A percentile compares a stretch with the other conserved stretches of the same genome.
phyloP scores from a whole-genome alignment of 2,888 invertebrate genomes.

The Teleiodes luculella region DNA sequence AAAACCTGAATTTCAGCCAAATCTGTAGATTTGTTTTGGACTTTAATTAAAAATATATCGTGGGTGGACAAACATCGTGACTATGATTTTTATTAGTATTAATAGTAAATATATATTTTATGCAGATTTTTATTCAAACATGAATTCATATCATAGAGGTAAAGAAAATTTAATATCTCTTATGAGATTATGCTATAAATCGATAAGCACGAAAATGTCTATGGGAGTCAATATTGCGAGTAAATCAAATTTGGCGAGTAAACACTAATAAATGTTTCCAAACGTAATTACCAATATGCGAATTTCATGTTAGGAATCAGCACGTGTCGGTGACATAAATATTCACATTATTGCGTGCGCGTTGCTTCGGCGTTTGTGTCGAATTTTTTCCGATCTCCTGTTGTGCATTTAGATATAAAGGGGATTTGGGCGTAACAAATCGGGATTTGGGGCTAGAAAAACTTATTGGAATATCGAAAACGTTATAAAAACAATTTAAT shows the following conservation, averaged over 20 bases:
- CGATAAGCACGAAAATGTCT: background rate
- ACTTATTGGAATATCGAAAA: background rate
- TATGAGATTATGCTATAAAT: no score
- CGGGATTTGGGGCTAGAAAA: constrained; percentile 28
- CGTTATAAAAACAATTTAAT: background rate
- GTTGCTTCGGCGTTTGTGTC: constrained; percentile 49
- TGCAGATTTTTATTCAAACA: no score
- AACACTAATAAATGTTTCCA: constrained; percentile 36
- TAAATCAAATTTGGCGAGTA: constrained; percentile 28
- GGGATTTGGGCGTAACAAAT: constrained; percentile 70
- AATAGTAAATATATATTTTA: no score
- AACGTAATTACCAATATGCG: constrained; percentile 68
- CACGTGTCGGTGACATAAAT: constrained; percentile 74
- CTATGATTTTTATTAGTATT: no score
- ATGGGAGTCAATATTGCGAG: constrained; percentile 4
- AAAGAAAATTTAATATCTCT: no score
- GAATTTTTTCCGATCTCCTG: constrained; percentile 63
- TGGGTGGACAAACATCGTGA: no score
- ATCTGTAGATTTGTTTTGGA: no score
- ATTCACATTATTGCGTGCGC: constrained; percentile 68
- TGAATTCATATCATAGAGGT: no score
- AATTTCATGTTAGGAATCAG: constrained; percentile 69
- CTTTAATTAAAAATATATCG: no score
- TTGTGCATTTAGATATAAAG: constrained; percentile 73
- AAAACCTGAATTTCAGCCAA: no score